Base-by-base conservation (phyloP, 2,888 invertebrate species). In the Abrostola tripartita region DNA sequence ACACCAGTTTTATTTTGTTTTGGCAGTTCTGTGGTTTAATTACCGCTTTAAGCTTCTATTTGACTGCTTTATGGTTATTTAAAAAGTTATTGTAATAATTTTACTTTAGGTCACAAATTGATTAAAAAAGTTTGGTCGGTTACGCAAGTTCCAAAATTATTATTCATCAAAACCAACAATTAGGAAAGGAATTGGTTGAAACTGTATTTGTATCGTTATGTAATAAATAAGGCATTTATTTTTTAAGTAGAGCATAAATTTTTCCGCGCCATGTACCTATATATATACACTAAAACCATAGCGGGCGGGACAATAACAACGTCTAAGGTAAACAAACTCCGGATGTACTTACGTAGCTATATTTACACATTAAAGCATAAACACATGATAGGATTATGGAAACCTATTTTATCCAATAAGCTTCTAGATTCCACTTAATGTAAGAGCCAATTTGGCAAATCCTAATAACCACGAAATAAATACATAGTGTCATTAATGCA, bases 381-480 rank as follows among this genome's bases (percentile, higher is more conserved):
- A 67, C 50, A 44, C 38, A 65, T 62, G 61, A 56, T 61, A 47
- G 57, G 63, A 65, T 71, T 66, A 55, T 51, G 58, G 62, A 61
- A 72, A 71, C 49, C 54, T 62, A 67, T 65, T 71, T 54, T 36
- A 58, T 35, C 47, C 50, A 49, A 54, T 72, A 66, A 65, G 56
- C 58, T 38, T 51, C 14, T 64, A 61, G 54, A 52, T 61, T 65
- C 54, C 6, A 57, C 50, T 53, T 58, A 65, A 65, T 55, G 51
- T 61, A 65, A 65, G 52, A 71, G 51, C 57, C 60, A 62, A 75
- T 75, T 73, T 65, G 68, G 65, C 52, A 65, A 58, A 66, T 57
- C 62, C n/a, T 40, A 66, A 65, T 66, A 59, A 37, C 42, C 44
- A 44, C 47, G 47, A 14, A 14, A 40, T 52, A 10, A 10, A 37